Base-by-base conservation (phyloP, 2,797 vertebrate species). In the Cygnus olor region DNA sequence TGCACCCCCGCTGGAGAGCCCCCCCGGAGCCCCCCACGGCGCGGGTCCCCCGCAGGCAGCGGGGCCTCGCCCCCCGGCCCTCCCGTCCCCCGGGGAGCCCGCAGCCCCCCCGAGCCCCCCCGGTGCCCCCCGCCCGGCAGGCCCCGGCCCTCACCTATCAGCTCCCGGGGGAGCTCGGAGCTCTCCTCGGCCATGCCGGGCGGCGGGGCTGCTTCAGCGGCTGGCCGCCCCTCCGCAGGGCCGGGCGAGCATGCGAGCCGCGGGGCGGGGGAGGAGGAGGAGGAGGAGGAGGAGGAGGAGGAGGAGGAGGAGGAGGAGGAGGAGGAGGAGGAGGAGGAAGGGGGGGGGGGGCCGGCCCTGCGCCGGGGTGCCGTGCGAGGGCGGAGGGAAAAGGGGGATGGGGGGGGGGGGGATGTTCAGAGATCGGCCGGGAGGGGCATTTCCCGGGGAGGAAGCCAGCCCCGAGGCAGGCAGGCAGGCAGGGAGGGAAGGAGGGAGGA, bases 101-200 rank as follows among this genome's bases (percentile, higher is more conserved):
- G 18, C 56, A 15, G 58, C 44, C 51, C 49, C 76, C 42, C 25
- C 4, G 45, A 56, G 40, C 20, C 27, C 14, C 28, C 45, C 8
- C 68, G 47, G 12, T 24, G 47, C 22, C 47, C 30, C 32, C 56
- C 25, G 9, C 77, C 51, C 27, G 58, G 38, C 72, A 8, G 61
- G 16, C 80, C 66, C 73, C 49, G 51, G 36, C 12, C 44, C 99
- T 98, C 98, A 99, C 99, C 99, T 95, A 98, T 97, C 87, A 99
- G 98, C 98, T 99, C 99, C 96, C 98, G 98, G 83, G 99, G 98
- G 38, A 99, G 98, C 91, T 99, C 99, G 77, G 98, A 97, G 98
- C 98, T 98, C 76, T 99, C 99, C 83, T 99, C 99, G 79, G 98
- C 98, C 99, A 99, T 99, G 96, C 97, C 97, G 93, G 88, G 73